Conservation (phyloP, 2,888 invertebrate species). For the Agonopterix alstromeriana region DNA sequence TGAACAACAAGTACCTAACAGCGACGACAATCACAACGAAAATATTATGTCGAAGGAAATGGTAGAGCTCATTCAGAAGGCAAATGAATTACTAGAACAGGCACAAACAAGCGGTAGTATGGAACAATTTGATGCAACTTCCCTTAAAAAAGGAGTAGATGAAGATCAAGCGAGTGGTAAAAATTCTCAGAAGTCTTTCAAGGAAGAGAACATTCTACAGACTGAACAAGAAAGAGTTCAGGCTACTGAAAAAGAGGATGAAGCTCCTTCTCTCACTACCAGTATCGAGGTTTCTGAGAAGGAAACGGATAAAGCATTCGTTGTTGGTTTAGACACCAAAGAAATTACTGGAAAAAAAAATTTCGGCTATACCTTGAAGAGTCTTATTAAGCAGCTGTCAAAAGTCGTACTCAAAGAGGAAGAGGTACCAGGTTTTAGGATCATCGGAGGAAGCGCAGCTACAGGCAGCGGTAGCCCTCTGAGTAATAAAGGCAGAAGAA, state of each 20-base stretch:
- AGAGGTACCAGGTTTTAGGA: constrained; percentile 33
- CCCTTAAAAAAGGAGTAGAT: neutral
- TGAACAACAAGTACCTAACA: too few relatives aligned
- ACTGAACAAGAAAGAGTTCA: too few relatives aligned
- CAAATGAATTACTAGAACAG: too few relatives aligned
- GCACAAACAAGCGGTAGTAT: too few relatives aligned
- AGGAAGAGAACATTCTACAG: too few relatives aligned
- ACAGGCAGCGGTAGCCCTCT: constrained; percentile 53
- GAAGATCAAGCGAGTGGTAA: too few relatives aligned
- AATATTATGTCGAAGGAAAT: constrained; percentile 2
- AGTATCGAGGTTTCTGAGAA: too few relatives aligned
- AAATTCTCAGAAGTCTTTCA: too few relatives aligned
- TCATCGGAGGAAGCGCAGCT: constrained; percentile 55
- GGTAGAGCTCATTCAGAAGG: constrained; percentile 4
- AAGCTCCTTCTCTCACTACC: too few relatives aligned
- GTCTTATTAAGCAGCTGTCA: neutral
- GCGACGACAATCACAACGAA: too few relatives aligned
- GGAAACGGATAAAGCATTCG: neutral
- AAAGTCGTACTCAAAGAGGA: constrained; percentile 1
- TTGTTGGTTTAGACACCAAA: neutral
- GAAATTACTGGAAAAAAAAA: too few relatives aligned
- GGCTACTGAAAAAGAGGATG: too few relatives aligned
- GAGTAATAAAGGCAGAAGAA: constrained; percentile 37
- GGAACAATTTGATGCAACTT: neutral
- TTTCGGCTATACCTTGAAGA: neutral